Conservation (phyloP, 2,113 vertebrate genomes). For the Rhabdornis inornatus region DNA sequence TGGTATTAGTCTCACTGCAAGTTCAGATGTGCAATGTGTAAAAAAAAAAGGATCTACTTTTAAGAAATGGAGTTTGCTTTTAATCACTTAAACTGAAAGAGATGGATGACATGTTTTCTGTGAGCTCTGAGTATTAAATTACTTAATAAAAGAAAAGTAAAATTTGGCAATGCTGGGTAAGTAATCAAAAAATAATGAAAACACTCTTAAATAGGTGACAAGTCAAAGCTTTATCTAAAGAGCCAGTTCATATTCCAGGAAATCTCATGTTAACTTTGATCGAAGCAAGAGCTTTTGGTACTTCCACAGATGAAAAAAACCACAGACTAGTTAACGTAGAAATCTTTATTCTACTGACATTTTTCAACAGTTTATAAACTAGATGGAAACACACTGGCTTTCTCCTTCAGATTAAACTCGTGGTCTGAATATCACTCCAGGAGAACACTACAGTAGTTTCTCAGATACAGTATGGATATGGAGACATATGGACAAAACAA, state of each 20-base stretch:
- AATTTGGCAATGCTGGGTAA: neutral
- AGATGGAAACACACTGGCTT: conserved; percentile 17
- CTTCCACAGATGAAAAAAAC: conserved; percentile 4
- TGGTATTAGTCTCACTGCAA: conserved; percentile 34
- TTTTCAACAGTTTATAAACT: conserved; percentile 2
- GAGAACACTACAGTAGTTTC: neutral
- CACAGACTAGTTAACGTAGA: neutral
- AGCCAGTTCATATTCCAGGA: neutral
- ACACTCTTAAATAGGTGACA: conserved; percentile 20
- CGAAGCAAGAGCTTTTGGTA: neutral
- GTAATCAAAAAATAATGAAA: conserved; percentile 56
- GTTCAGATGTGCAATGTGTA: conserved; percentile 40
- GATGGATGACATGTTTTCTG: conserved; percentile 27
- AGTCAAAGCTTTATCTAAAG: conserved; percentile 9
- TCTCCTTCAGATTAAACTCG: neutral
- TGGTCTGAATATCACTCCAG: neutral
- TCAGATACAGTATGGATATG: neutral
- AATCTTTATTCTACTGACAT: conserved; percentile 27
- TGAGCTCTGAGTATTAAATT: conserved; percentile 48
- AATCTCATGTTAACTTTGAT: neutral
- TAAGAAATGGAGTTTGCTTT: conserved; percentile 40
- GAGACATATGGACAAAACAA: conserved; percentile 53
- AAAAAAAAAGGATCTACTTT: conserved; percentile 1
- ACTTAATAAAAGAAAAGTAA: conserved; percentile 53
- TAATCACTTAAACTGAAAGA: conserved; percentile 42